Evolutionary conservation across 2,113 vertebrate species (phyloP), one percentile per base, ranked within the genome.

Genomic region (Spheniscus mendiculus): DNA sequence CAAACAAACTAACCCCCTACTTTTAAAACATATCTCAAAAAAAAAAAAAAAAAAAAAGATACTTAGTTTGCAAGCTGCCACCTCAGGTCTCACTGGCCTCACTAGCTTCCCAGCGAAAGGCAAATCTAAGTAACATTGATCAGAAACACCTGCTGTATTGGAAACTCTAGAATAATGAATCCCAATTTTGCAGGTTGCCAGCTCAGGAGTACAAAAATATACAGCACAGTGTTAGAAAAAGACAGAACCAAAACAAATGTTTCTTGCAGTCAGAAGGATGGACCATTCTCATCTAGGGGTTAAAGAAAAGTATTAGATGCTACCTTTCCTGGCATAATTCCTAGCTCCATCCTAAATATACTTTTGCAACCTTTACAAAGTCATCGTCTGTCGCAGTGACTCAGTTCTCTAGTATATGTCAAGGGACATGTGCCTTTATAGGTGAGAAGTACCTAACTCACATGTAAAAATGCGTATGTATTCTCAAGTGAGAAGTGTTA

Each of bases 401-500:
- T 74, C 36, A 12, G 11, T 44, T 63, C 73, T 72, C 13, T 36
- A 12, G 38, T 15, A 30, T 18, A 59, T 21, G 27, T 67, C 38
- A 87, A 63, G 26, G 52, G 55, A 56, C 38, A 11, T 0, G 5
- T 20, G 42, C 10, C 42, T 72, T 69, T 21, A 26, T 3, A 26
- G 18, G 44, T 15, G 40, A 82, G 36, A 52, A 80, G 17, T 25
- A 47, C 17, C 42, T 36, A 42, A 53, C 13, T 50, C 38, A 0
- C 11, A 10, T 5, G 22, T 30, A 74, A 61, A 87, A 71, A 50
- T 4, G 12, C 4, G 0, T 4, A 1, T 3, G 0, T 2, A 14
- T 56, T 40, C 74, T 63, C 36, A 59, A 61, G 14, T 18, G 34
- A 63, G 34, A 92, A 44, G 34, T 11, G 40, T 10, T 45, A 71